These are phyloP conservation scores for Ammodramus savannarum DNA, from an alignment of 2,113 vertebrate genomes.

Conservation along the genomic window DNA sequence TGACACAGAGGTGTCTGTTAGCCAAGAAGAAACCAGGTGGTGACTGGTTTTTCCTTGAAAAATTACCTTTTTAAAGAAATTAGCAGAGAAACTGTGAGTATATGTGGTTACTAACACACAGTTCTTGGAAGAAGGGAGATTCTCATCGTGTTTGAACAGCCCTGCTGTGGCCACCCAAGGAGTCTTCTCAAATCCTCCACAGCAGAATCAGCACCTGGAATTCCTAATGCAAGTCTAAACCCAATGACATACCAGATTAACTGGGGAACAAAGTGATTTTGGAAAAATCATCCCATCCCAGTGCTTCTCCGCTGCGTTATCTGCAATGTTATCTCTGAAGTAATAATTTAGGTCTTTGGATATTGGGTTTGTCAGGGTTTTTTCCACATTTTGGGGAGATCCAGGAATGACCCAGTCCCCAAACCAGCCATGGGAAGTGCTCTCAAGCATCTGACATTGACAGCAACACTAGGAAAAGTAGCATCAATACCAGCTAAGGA, in stretches of 20 bases:
- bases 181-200: background rate
- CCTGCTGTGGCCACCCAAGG: background rate
- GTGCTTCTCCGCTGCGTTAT: background rate
- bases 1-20: background rate
- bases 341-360: background rate
- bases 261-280: background rate
- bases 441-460: background rate
- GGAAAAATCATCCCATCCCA: background rate
- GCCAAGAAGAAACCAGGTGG: background rate
- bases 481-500: background rate
- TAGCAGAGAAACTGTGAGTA: background rate
- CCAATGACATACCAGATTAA: background rate
- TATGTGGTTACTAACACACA: background rate
- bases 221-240: background rate
- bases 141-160: background rate
- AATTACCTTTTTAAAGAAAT: background rate
- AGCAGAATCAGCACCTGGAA: background rate
- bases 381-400: background rate
- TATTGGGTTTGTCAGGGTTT: background rate
- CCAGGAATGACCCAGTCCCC: background rate
- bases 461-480: background rate
- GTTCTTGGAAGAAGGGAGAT: background rate
- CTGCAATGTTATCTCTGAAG: background rate
- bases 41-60: background rate
- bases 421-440: background rate